Conservation (phyloP, 23 tunicate species). For the Ascidia mentula region DNA sequence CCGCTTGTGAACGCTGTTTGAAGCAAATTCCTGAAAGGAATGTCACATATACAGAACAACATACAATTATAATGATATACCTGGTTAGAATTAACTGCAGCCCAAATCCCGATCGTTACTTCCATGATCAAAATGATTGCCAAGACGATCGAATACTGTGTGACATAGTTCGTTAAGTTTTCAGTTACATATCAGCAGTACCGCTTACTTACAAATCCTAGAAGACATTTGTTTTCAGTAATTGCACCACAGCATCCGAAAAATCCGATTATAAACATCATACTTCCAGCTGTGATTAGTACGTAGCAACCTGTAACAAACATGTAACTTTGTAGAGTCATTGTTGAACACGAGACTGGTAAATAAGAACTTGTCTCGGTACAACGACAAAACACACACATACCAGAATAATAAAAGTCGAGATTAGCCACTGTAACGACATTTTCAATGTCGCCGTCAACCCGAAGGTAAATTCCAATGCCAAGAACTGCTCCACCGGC, state of each 20-base stretch:
- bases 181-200: background rate
- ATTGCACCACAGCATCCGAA: constrained; percentile 54
- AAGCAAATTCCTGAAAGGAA: no score
- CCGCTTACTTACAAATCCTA: constrained; percentile 12
- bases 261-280: constrained; percentile 43
- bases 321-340: background rate
- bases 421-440: constrained; percentile 36
- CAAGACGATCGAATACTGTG: constrained; percentile 31
- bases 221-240: constrained; percentile 44
- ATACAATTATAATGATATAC: constrained; percentile 7
- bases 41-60: background rate
- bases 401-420: constrained; percentile 43
- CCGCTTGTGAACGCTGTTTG: no score
- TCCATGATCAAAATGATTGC: constrained; percentile 23
- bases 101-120: constrained; percentile 43
- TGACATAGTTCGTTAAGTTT: background rate
- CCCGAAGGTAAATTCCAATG: constrained; percentile 37
- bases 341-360: background rate
- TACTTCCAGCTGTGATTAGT: constrained; percentile 26
- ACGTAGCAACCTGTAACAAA: constrained; percentile 47
- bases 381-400: background rate
- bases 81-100: constrained; percentile 22
- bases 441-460: constrained; percentile 27
- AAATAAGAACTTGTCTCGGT: background rate
- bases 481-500: constrained; percentile 50